A percentile compares a stretch with the other conserved stretches of the same genome.
Conservation (phyloP, 2,113 vertebrate genomes). For the Pterocles burchelli region DNA sequence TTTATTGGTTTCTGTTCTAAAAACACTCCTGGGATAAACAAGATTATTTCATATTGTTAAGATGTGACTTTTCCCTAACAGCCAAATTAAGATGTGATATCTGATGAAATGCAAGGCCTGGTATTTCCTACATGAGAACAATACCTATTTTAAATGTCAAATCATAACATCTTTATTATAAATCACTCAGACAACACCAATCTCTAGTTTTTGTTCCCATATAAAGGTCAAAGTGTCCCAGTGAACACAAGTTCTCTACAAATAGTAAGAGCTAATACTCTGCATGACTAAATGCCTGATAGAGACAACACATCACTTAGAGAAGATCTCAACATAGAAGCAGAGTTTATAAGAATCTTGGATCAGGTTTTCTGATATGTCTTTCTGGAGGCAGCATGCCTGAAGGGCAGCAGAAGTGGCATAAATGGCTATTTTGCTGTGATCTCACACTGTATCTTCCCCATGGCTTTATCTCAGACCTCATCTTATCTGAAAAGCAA, state of each 20-base stretch:
- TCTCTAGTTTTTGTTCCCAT: neutral
- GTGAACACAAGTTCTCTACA: constrained; percentile 1
- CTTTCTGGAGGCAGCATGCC: neutral
- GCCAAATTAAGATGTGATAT: neutral
- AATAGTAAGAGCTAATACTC: neutral
- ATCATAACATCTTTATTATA: neutral
- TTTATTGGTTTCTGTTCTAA: neutral
- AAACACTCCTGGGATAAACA: neutral
- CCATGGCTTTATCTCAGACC: neutral
- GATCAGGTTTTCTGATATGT: neutral
- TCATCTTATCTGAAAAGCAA: neutral
- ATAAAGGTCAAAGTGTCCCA: neutral
- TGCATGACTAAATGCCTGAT: neutral
- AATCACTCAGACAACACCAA: neutral
- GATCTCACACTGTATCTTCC: neutral
- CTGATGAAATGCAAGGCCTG: neutral
- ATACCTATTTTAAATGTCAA: neutral
- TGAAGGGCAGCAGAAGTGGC: neutral
- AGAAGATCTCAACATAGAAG: neutral
- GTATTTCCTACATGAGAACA: neutral
- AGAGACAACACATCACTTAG: neutral
- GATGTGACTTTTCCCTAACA: neutral
- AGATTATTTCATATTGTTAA: neutral
- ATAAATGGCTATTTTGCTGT: neutral
- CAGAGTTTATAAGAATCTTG: neutral